These are phyloP conservation scores for Rhinopomastus cyanomelas DNA, from an alignment of 2,113 vertebrate genomes.

Conservation along the genomic window DNA sequence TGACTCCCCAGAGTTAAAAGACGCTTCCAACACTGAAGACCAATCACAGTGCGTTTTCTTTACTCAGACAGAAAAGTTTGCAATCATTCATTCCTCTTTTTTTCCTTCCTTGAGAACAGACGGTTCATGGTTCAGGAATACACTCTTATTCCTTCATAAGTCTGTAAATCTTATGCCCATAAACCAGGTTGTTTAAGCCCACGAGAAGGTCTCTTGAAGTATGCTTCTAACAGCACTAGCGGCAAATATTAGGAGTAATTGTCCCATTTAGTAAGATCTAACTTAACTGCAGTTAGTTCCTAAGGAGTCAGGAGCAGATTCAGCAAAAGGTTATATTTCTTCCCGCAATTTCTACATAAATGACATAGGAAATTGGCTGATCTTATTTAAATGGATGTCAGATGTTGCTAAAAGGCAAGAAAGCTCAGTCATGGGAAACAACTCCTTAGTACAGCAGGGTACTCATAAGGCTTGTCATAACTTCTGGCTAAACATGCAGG, in stretches of 20 bases:
- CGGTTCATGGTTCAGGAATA: background rate
- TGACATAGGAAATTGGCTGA: conserved; percentile 22
- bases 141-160: background rate
- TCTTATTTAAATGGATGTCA: conserved; percentile 62
- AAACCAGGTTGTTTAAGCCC: background rate
- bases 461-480: background rate
- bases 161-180: background rate
- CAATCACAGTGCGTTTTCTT: too few species aligned
- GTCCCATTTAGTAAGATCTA: background rate
- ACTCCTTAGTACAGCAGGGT: background rate
- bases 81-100: background rate
- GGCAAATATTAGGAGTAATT: background rate
- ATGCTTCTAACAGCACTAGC: background rate
- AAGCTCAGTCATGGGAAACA: conserved; percentile 4
- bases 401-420: conserved; percentile 46
- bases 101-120: background rate
- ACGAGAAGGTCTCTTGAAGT: background rate
- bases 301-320: conserved; percentile 47
- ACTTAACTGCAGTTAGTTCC: conserved; percentile 42
- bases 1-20: background rate
- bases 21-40: background rate
- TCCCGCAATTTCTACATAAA: conserved; percentile 34
- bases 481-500: background rate
- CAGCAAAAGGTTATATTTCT: conserved; percentile 54
- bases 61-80: background rate